Evolutionary conservation across 2,113 vertebrate species (phyloP).

Genomic region (Oncorhynchus kisutch): DNA sequence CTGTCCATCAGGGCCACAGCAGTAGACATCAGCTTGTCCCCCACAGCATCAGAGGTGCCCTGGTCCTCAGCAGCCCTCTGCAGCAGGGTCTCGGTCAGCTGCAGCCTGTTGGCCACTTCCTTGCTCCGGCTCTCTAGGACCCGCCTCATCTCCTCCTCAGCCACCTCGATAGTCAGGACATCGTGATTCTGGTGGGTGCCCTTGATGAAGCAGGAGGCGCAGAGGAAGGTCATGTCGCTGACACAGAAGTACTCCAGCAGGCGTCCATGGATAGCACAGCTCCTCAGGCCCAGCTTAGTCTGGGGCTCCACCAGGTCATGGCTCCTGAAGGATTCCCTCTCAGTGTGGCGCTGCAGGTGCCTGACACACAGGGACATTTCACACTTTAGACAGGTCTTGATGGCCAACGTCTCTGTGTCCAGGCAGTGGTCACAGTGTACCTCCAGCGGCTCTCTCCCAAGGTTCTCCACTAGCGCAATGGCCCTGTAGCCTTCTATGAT

Average conservation of each 20-base stretch:
- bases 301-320: constrained; percentile 61
- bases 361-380: constrained; percentile 71
- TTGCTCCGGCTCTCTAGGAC: constrained; percentile 56
- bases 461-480: neutral
- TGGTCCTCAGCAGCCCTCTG: constrained; percentile 50
- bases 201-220: constrained; percentile 50
- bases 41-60: constrained; percentile 36
- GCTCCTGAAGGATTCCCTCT: constrained; percentile 47
- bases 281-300: constrained; percentile 1
- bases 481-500: constrained; percentile 64
- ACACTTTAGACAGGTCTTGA: constrained; percentile 73
- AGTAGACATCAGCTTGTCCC: constrained; percentile 54
- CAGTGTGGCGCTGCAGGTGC: constrained; percentile 68
- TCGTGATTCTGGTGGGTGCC: constrained; percentile 66
- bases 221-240: constrained; percentile 57
- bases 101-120: constrained; percentile 56
- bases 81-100: constrained; percentile 56
- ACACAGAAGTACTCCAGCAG: constrained; percentile 72
- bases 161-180: constrained; percentile 60
- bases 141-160: constrained; percentile 65
- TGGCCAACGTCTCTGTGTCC: constrained; percentile 29
- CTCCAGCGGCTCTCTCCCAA: neutral
- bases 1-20: constrained; percentile 56
- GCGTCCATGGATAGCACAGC: constrained; percentile 58
- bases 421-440: constrained; percentile 74